A percentile compares a stretch with the other conserved stretches of the same genome.
Evolutionary conservation across 2,888 invertebrate species (phyloP).

Genomic region (Phlogophora meticulosa): DNA sequence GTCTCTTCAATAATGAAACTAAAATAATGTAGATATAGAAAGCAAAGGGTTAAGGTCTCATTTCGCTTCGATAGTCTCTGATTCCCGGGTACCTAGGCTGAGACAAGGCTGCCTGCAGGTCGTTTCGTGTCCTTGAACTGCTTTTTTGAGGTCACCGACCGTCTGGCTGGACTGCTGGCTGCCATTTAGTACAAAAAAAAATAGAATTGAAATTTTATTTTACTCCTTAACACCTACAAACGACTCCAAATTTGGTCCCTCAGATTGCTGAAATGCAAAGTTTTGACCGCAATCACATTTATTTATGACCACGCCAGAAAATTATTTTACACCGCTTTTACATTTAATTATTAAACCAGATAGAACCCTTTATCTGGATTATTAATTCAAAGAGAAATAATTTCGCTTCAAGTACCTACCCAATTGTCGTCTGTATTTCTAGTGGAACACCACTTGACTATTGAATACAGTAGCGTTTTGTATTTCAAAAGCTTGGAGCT

Average conservation of each 20-base stretch:
- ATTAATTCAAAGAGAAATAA: slow-evolving; percentile 3
- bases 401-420: slow-evolving; percentile 4
- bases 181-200: slow-evolving; percentile 40
- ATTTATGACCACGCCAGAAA: slow-evolving; percentile 12
- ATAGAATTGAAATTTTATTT: slow-evolving; percentile 52
- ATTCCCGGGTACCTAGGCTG: slow-evolving; percentile 41
- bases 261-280: slow-evolving; percentile 30
- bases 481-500: slow-evolving; percentile 10
- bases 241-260: slow-evolving; percentile 23
- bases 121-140: slow-evolving; percentile 63
- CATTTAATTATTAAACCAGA: too few species aligned
- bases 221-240: slow-evolving; percentile 56
- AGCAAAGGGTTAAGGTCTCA: slow-evolving; percentile 9
- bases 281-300: slow-evolving; percentile 31
- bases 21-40: slow-evolving; percentile 6
- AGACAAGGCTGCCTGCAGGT: slow-evolving; percentile 38
- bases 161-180: slow-evolving; percentile 63
- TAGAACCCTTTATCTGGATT: too few species aligned
- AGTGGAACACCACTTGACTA: slow-evolving; percentile 3
- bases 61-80: slow-evolving; percentile 14
- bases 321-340: slow-evolving; percentile 16
- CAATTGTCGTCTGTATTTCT: slow-evolving; percentile 6
- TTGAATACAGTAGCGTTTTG: slow-evolving; percentile 16
- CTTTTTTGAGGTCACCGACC: slow-evolving; percentile 67
- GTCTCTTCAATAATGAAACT: slow-evolving; percentile 27